Conservation (phyloP, 1,140 invertebrate genomes). For the Notospermus geniculatus region DNA sequence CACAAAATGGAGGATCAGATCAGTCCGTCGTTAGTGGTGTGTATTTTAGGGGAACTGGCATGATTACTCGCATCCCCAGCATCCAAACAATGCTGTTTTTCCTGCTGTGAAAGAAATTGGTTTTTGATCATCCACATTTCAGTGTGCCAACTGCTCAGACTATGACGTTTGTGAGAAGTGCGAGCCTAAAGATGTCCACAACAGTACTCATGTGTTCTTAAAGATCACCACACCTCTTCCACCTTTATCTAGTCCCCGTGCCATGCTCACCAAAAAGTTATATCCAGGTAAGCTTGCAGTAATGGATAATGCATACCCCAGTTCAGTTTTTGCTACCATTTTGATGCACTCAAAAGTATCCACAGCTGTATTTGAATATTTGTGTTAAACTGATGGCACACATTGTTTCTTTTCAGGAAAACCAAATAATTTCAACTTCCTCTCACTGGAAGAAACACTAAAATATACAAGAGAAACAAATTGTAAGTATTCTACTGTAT, state of each 20-base stretch:
- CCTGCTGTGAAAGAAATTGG: too few species aligned
- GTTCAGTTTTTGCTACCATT: too few species aligned
- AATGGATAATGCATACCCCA: too few species aligned
- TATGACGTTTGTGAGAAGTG: conserved; percentile 8
- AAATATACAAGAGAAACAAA: conserved; percentile 3
- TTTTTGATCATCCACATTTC: background rate
- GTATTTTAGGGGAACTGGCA: too few species aligned
- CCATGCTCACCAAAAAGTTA: background rate
- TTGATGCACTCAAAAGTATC: too few species aligned
- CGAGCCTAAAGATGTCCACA: conserved; percentile 8
- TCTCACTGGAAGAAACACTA: background rate
- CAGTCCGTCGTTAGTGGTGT: too few species aligned
- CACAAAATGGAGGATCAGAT: too few species aligned
- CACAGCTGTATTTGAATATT: too few species aligned
- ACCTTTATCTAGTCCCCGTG: background rate
- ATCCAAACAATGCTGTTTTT: too few species aligned
- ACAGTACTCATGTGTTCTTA: conserved; percentile 9
- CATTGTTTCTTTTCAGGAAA: background rate
- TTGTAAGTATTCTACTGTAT: too few species aligned
- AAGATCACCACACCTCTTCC: conserved; percentile 8
- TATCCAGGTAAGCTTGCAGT: conserved; percentile 6
- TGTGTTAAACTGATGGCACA: too few species aligned
- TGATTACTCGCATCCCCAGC: too few species aligned
- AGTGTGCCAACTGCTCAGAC: conserved; percentile 10
- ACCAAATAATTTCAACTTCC: conserved; percentile 2